Evolutionary conservation across 2,888 invertebrate species (phyloP), one percentile per base, ranked within the genome.

Genomic region (Imbricaverruca yamaguchii): DNA sequence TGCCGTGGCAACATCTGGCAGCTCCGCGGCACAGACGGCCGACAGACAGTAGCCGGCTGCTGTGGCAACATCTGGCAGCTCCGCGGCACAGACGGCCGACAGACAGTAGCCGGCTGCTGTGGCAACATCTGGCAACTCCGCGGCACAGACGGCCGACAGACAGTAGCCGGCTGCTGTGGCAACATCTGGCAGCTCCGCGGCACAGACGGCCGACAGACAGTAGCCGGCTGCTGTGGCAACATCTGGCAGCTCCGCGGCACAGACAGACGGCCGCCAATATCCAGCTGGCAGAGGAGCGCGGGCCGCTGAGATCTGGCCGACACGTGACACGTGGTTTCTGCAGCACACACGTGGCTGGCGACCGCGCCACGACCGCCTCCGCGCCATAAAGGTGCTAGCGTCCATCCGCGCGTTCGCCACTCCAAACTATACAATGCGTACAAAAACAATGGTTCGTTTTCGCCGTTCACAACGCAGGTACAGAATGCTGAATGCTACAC

Each of bases 351-450:
- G 69, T 25, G 39, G 39, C 39, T 39, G 39, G 39, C 39, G 39
- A 39, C 39, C 69, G 12, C 39, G 15, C 69, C 13, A 39, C 25
- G 12, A 6, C 25, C 25, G 69, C 25, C 23, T 11, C 23, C 23
- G 23, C n/a, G 25, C 25, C 67, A 25, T 12, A 67, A 23, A n/a
- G 10, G 39, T 39, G 21, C n/a, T n/a, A 21, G 67, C 67, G 67
- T 10, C 23, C 67, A 8, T 12, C 7, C n/a, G 23, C 23, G 25
- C 67, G 39, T 15, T 15, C 69, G 15, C 69, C 7, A 69, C 39
- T 69, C 69, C 69, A 69, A 69, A 69, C 13, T 69, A 69, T 69
- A 69, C 69, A 69, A 39, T 69, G 39, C 69, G 39, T 69, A 69
- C 69, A 69, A 69, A 69, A 69, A 69, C 69, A 39, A 69, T 69